Percentiles rank a stretch among this genome's conserved stretches.
phyloP scores from a whole-genome alignment of 2,113 vertebrate species.

The Marcusenius ussheri region DNA sequence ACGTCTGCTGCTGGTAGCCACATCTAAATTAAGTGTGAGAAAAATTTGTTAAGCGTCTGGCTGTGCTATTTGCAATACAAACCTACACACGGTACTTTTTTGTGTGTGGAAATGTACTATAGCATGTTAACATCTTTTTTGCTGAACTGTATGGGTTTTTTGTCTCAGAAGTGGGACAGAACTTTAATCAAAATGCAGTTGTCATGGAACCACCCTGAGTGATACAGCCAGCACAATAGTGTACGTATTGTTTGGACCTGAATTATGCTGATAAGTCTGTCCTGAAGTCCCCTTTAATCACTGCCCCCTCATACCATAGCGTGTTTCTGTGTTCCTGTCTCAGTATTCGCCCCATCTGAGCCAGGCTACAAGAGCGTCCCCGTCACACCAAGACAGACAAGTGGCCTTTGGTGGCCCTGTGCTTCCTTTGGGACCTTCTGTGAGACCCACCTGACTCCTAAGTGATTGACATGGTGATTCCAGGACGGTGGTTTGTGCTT shows the following conservation, averaged over 20 bases:
- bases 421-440: background rate
- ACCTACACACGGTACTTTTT: background rate
- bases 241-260: background rate
- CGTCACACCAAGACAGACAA: background rate
- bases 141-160: background rate
- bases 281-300: background rate
- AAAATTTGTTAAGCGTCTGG: background rate
- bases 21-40: background rate
- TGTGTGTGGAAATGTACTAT: background rate
- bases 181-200: background rate
- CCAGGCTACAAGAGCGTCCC: background rate
- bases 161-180: no score
- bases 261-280: background rate
- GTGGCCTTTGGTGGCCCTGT: background rate
- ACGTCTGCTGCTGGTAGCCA: background rate
- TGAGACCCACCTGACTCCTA: background rate
- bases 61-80: background rate
- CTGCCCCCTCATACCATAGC: background rate
- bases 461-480: slow-evolving; percentile 48
- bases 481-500: slow-evolving; percentile 35
- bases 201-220: background rate
- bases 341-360: background rate
- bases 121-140: background rate
- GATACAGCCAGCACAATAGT: background rate
- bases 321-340: background rate